Base-by-base conservation (phyloP, 1,140 invertebrate species). In the Chlorops oryzae region DNA sequence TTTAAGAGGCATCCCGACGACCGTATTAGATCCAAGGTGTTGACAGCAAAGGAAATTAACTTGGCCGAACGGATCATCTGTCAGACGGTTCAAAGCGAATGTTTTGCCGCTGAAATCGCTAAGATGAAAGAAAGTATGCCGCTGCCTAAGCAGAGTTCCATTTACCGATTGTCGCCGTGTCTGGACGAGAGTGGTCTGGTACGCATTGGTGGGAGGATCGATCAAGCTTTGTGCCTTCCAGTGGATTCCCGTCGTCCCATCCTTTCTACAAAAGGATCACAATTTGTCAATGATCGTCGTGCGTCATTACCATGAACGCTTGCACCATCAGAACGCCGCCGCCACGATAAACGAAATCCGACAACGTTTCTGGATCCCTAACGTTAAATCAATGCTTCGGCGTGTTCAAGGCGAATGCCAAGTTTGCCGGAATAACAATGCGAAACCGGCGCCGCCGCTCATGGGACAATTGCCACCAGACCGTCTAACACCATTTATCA, bases 361-460 rank as follows among this genome's bases (percentile, higher is more conserved):
- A 10, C 23, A 15, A 12, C 21, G 23, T 38, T 48, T 48, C 18
- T 39, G 46, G 46, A 39, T 48, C 3, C n/a, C 18, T 13, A 48
- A 48, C 12, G 7, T n/a, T n/a, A 23, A 13, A 10, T 9, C 9
- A 10, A 10, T 9, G 10, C 17, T 39, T 9, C 5, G 21, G 39
- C 22, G 5, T 9, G 27, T 41, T 6, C 6, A 23, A 17, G 13
- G 23, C 12, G 38, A 38, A 28, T 44, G 41, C 27, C 17, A 13
- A n/a, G 5, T 5, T 4, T 51, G 49, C 27, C 22, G 18, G 18
- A 37, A 24, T 15, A 10, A 37, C 17, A 50, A 35, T 12, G 37
- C 47, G 12, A 56, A 59, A 7, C 49, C 49, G 3, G 12, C 4
- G 17, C 18, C 17, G 5, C 41, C 49, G 10, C 17, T 37, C 24